phyloP scores from a whole-genome alignment of 2,888 invertebrate genomes.

The Tortricodes alternella region DNA sequence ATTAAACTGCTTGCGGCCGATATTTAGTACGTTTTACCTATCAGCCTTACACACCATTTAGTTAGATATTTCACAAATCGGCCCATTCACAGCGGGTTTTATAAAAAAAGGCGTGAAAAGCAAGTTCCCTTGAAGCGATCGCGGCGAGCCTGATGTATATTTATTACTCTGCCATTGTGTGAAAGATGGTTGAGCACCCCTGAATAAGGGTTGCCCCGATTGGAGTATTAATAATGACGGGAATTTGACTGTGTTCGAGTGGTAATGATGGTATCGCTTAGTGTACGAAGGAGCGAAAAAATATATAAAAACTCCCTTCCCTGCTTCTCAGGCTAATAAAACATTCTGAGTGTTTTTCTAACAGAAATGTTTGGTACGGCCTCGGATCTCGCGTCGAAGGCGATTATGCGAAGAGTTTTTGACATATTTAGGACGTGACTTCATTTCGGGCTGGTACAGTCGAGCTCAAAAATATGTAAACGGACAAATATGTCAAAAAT shows the following conservation, averaged over 20 bases:
- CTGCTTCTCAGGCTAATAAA: too few relatives aligned
- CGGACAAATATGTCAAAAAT: too few relatives aligned
- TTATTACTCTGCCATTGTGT: slow-evolving; percentile 36
- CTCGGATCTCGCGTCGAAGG: too few relatives aligned
- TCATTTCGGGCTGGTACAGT: too few relatives aligned
- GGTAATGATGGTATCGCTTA: slow-evolving; percentile 6
- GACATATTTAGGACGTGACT: too few relatives aligned
- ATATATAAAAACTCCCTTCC: not conserved
- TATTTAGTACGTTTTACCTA: slow-evolving; percentile 24
- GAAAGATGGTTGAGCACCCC: slow-evolving; percentile 37
- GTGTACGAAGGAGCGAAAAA: not conserved
- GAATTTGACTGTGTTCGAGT: slow-evolving; percentile 12
- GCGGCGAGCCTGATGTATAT: slow-evolving; percentile 40
- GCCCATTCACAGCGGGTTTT: slow-evolving; percentile 20
- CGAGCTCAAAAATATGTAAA: too few relatives aligned
- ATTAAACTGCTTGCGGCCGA: not conserved
- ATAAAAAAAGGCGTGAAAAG: slow-evolving; percentile 32
- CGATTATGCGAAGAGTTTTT: too few relatives aligned
- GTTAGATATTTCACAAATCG: slow-evolving; percentile 16
- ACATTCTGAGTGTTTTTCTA: too few relatives aligned
- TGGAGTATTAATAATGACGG: slow-evolving; percentile 28
- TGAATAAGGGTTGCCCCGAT: slow-evolving; percentile 34
- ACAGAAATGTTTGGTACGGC: too few relatives aligned
- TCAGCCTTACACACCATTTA: slow-evolving; percentile 26
- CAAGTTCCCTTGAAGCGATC: slow-evolving; percentile 36